Evolutionary conservation across 1,140 invertebrate species (phyloP), one percentile per base, ranked within the genome.

Genomic region (Drosophila chauvacae): DNA sequence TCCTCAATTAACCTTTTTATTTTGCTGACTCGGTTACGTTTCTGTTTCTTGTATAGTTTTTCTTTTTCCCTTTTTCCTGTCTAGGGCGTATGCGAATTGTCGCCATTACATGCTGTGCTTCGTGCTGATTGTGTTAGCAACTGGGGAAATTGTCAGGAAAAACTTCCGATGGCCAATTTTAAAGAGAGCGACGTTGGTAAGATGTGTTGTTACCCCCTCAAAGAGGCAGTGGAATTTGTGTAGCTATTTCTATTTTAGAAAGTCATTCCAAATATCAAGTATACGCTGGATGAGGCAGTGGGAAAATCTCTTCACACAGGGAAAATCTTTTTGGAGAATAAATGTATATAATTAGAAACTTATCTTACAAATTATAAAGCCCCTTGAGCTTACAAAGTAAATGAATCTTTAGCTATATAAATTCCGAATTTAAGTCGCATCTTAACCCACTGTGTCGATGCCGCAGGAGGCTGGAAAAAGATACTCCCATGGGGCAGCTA

Each of bases 1-100:
- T 81, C 85, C 81, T 90, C 85, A 90, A 90, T 90, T 90, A 90
- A 90, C 85, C 85, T 81, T 80, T 84, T 87, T 77, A 77, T 79
- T 79, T 78, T 14, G 70, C 68, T 73, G 70, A 73, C 70, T 78
- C 28, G 75, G 65, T 70, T 78, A 62, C 65, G 45, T 62, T 78
- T 70, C 72, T 59, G 55, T 63, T 62, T 28, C 53, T 61, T 56
- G 53, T 39, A 9, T 56, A 39, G 53, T 39, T 28, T 63, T 53
- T 55, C 30, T 11, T 71, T 60, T 60, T 45, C 45, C 11, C 35
- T 28, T 47, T 44, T 10, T 18, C 18, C 47, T 63, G 60, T 56
- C 74, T 64, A 76, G 80, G 83, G 83, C 83, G 83, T 87, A 87
- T 87, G 83, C 83, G 83, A 81, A 77, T 80, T 87, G 79, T 86